Conservation (phyloP, 2,888 invertebrate species). For the Agrotis segetum region DNA sequence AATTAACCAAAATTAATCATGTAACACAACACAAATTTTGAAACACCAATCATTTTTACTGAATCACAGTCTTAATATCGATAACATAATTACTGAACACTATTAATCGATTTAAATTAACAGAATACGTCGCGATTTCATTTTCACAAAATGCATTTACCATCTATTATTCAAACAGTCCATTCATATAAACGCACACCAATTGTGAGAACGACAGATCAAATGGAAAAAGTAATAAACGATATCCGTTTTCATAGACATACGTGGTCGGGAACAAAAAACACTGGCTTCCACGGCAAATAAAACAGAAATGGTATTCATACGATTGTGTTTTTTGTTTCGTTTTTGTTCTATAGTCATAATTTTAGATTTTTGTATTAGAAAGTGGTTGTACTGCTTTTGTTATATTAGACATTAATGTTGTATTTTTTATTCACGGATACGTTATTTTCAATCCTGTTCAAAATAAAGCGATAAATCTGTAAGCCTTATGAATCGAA, state of each 20-base stretch:
- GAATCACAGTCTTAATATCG: slow-evolving; percentile 6
- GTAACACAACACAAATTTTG: background rate
- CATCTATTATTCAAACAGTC: slow-evolving; percentile 23
- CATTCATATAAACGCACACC: slow-evolving; percentile 24
- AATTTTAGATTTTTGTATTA: background rate
- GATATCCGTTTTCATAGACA: slow-evolving; percentile 49
- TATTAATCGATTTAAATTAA: slow-evolving; percentile 33
- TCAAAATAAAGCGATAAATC: background rate
- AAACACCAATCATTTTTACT: background rate
- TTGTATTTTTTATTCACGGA: background rate
- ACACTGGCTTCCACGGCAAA: slow-evolving; percentile 13
- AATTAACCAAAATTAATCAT: slow-evolving; percentile 13
- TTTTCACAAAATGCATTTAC: slow-evolving; percentile 9
- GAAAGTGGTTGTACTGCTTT: background rate
- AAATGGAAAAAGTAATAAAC: slow-evolving; percentile 60
- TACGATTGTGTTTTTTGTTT: slow-evolving; percentile 21
- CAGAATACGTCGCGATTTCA: slow-evolving; percentile 7
- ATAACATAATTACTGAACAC: slow-evolving; percentile 10
- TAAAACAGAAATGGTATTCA: slow-evolving; percentile 40
- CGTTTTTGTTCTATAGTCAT: slow-evolving; percentile 13
- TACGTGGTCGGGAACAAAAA: slow-evolving; percentile 25
- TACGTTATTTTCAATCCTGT: background rate
- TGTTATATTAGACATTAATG: background rate
- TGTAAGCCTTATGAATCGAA: background rate
- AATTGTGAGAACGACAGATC: slow-evolving; percentile 50